Conservation (phyloP, 2,888 invertebrate genomes). For the Lobophora halterata region DNA sequence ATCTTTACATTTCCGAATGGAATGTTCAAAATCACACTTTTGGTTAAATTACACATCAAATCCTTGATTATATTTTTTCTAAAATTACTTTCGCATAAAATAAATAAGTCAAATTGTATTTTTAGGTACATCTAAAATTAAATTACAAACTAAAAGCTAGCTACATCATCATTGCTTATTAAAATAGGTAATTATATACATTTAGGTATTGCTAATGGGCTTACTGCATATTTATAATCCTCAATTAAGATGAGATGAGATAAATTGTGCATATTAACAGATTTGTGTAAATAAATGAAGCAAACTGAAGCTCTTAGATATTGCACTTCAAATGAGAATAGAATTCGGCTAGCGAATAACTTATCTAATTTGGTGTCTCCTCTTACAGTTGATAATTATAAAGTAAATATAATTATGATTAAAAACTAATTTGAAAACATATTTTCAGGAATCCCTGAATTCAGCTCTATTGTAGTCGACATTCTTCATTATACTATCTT, state of each 20-base stretch:
- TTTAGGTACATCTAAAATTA: conserved; percentile 47
- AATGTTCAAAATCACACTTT: conserved; percentile 76
- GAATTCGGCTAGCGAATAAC: conserved; percentile 9
- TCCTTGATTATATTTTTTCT: conserved; percentile 41
- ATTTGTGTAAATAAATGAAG: conserved; percentile 23
- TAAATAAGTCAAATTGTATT: conserved; percentile 62
- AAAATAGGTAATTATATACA: conserved; percentile 44
- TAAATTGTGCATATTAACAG: conserved; percentile 39
- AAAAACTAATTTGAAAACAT: conserved; percentile 39
- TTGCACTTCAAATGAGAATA: conserved; percentile 10
- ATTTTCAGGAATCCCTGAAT: conserved; percentile 41
- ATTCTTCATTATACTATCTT: conserved; percentile 30
- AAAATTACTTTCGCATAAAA: conserved; percentile 56
- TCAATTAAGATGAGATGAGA: conserved; percentile 28
- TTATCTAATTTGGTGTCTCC: conserved; percentile 53
- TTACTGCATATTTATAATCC: conserved; percentile 27
- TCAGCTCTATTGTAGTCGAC: conserved; percentile 21
- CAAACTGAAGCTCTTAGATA: conserved; percentile 8
- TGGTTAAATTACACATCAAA: conserved; percentile 60
- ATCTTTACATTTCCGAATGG: conserved; percentile 73
- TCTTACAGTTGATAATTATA: conserved; percentile 42
- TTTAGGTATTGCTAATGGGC: conserved; percentile 20
- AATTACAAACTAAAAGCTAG: conserved; percentile 52
- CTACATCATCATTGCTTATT: conserved; percentile 64
- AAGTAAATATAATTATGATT: conserved; percentile 33